Percentiles rank a stretch among this genome's conserved stretches.
Evolutionary conservation across 92 coral and sea anemone genomes (phyloP).

Genomic region (Epizoanthus stellaris): DNA sequence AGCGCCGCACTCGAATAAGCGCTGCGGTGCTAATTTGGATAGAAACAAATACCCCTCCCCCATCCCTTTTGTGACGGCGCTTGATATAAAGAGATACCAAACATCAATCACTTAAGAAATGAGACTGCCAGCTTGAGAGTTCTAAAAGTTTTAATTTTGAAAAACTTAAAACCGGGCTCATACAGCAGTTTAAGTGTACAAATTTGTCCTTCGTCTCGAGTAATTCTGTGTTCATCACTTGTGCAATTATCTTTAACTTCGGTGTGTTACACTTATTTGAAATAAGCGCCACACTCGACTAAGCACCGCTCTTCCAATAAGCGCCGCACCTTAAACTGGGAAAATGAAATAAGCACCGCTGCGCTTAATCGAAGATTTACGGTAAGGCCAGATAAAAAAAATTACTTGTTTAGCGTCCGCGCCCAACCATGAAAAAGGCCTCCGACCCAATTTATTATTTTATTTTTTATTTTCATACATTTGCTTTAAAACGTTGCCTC

Average conservation of each 20-base stretch:
- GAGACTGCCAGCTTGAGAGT: background rate
- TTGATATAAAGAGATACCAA: slow-evolving; percentile 16
- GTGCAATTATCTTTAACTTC: background rate
- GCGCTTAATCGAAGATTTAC: slow-evolving; percentile 32
- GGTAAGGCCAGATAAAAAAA: no score
- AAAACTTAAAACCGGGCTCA: slow-evolving; percentile 21
- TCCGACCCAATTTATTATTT: no score
- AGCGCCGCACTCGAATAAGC: slow-evolving; percentile 22
- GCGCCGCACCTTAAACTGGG: slow-evolving; percentile 36
- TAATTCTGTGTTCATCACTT: slow-evolving; percentile 12
- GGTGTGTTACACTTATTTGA: slow-evolving; percentile 4
- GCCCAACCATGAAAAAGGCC: no score
- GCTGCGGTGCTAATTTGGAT: background rate
- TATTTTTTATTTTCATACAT: no score
- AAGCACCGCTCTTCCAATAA: background rate
- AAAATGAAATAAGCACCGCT: slow-evolving; percentile 44
- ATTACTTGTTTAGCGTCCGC: no score
- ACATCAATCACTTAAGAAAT: background rate
- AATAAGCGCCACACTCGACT: background rate
- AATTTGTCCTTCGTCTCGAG: slow-evolving; percentile 6
- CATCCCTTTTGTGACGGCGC: background rate
- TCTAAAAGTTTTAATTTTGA: background rate
- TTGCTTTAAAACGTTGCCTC: no score
- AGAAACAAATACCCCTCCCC: background rate
- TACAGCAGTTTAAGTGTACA: slow-evolving; percentile 16